These are phyloP conservation scores for Pomacea canaliculata DNA, from an alignment of 2,888 invertebrate species.

Conservation along the genomic window DNA sequence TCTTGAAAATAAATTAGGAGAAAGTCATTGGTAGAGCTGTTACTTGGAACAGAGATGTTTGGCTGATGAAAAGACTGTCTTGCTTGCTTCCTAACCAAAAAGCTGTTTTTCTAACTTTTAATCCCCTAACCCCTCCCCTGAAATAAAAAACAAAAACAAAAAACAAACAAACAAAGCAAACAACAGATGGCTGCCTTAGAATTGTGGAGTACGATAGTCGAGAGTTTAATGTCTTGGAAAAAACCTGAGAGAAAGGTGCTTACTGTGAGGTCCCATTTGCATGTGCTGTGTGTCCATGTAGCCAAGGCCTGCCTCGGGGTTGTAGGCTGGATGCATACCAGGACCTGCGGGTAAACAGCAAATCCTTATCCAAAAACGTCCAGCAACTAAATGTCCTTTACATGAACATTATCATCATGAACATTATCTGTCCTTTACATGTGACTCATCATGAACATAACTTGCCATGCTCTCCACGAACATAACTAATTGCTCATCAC, in stretches of 20 bases:
- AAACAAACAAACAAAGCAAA: background rate
- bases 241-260: background rate
- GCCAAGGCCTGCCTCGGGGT: conserved; percentile 95
- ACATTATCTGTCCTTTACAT: background rate
- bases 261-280: conserved; percentile 58
- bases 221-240: too few species aligned
- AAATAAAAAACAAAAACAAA: background rate
- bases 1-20: background rate
- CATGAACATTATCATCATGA: too few species aligned
- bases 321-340: conserved; percentile 75
- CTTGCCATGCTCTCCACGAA: too few species aligned
- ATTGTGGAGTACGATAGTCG: too few species aligned
- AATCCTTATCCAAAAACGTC: conserved; percentile 23
- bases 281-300: conserved; percentile 91
- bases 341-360: conserved; percentile 44
- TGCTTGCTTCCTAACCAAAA: too few species aligned
- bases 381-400: background rate
- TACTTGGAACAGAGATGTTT: too few species aligned
- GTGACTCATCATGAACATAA: too few species aligned
- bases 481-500: too few species aligned
- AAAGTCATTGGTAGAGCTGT: background rate
- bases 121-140: too few species aligned
- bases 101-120: too few species aligned
- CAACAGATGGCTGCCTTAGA: background rate
- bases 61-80: too few species aligned